Conservation (phyloP, 2,888 invertebrate species). For the Netelia inedita region DNA sequence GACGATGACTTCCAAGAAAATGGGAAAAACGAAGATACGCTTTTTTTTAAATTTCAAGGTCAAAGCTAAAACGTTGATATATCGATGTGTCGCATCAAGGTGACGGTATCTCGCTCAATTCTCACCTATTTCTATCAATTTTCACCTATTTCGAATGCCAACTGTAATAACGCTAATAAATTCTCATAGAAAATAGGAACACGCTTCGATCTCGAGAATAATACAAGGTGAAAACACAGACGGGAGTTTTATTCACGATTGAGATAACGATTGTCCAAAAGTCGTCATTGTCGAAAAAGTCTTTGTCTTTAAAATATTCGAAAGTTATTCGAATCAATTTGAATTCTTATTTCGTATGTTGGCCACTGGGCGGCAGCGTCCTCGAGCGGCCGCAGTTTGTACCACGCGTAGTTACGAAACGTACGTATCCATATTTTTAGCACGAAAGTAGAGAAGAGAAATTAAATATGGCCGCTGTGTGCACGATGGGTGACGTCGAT, state of each 20-base stretch:
- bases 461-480: neutral
- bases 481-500: neutral
- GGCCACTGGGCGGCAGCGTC: too few species aligned
- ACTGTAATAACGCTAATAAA: conserved; percentile 8
- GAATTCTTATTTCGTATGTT: too few species aligned
- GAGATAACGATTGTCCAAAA: neutral
- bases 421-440: neutral
- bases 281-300: neutral
- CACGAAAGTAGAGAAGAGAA: neutral
- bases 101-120: conserved; percentile 29
- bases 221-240: neutral
- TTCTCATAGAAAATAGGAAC: conserved; percentile 21
- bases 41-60: conserved; percentile 40
- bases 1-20: conserved; percentile 26
- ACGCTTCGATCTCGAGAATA: conserved; percentile 20
- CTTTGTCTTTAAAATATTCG: neutral
- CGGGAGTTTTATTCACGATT: neutral
- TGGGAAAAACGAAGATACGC: conserved; percentile 4
- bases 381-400: too few species aligned
- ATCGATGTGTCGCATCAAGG: neutral
- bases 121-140: conserved; percentile 45
- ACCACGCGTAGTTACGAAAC: too few species aligned
- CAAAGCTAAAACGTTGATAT: conserved; percentile 9
- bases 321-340: too few species aligned
- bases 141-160: conserved; percentile 44